Conservation (phyloP, 2,797 vertebrate genomes). For the Notoglanidium macrostoma region DNA sequence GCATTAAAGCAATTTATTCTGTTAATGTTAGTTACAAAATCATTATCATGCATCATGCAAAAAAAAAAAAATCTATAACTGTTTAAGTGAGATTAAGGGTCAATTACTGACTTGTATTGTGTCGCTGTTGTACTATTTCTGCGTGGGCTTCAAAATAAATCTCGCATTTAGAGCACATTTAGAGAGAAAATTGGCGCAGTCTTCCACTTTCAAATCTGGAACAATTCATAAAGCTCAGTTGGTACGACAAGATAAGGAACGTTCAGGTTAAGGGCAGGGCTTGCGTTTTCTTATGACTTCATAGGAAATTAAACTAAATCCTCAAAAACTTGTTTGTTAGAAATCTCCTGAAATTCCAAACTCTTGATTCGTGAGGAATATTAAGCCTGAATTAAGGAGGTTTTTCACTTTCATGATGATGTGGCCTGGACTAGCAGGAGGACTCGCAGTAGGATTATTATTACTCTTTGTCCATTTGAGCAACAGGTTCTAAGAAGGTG, state of each 20-base stretch:
- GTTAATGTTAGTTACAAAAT: slow-evolving; percentile 3
- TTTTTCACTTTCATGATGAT: neutral
- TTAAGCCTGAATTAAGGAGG: neutral
- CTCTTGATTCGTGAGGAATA: neutral
- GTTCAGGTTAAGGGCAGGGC: neutral
- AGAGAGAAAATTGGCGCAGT: neutral
- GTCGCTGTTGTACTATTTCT: neutral
- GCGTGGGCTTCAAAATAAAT: neutral
- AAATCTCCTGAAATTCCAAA: neutral
- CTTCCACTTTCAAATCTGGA: neutral
- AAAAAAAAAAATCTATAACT: neutral
- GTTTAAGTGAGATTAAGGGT: slow-evolving; percentile 25
- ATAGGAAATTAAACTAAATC: neutral
- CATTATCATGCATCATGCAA: slow-evolving; percentile 17
- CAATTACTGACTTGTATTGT: neutral
- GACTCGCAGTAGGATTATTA: neutral
- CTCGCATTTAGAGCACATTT: neutral
- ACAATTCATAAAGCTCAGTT: neutral
- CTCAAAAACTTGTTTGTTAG: neutral
- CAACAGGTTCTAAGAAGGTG: neutral
- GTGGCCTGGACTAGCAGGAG: neutral
- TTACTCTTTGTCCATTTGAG: no score
- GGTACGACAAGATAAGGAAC: neutral
- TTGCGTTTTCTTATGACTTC: no score
- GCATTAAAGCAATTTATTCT: slow-evolving; percentile 6